phyloP scores from a whole-genome alignment of 2,113 vertebrate genomes.

The Larimichthys polyactis region DNA sequence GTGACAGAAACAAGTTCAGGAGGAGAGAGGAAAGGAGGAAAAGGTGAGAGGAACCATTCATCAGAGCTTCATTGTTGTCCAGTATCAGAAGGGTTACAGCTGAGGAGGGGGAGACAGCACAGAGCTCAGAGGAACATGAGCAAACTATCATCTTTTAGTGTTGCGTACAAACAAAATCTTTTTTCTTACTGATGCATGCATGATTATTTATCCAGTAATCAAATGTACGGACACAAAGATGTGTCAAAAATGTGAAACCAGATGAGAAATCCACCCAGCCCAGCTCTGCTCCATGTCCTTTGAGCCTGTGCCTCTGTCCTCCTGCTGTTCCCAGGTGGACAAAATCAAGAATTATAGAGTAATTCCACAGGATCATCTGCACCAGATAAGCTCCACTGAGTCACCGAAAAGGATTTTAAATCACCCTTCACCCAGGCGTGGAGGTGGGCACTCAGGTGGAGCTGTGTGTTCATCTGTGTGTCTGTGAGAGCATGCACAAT shows the following conservation, averaged over 20 bases:
- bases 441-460: conserved; percentile 30
- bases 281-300: not conserved
- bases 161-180: not conserved
- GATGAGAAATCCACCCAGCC: not conserved
- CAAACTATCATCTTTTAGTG: not conserved
- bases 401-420: conserved; percentile 43
- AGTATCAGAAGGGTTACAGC: not conserved
- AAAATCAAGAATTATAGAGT: conserved; percentile 38
- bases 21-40: conserved; percentile 10
- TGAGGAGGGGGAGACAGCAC: conserved; percentile 14
- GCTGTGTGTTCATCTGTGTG: conserved; percentile 18
- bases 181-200: not conserved
- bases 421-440: conserved; percentile 35
- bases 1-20: conserved; percentile 14
- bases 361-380: conserved; percentile 51
- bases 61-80: conserved; percentile 20
- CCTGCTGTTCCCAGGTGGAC: conserved; percentile 24
- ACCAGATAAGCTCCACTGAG: conserved; percentile 35
- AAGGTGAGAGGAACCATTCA: not conserved
- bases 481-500: conserved; percentile 24
- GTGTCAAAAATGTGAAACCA: not conserved
- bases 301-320: conserved; percentile 12
- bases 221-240: not conserved
- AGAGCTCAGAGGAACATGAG: conserved; percentile 6
- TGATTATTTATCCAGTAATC: not conserved